These are phyloP conservation scores for Spheniscus humboldti DNA, from an alignment of 2,797 vertebrate species.

Conservation along the genomic window DNA sequence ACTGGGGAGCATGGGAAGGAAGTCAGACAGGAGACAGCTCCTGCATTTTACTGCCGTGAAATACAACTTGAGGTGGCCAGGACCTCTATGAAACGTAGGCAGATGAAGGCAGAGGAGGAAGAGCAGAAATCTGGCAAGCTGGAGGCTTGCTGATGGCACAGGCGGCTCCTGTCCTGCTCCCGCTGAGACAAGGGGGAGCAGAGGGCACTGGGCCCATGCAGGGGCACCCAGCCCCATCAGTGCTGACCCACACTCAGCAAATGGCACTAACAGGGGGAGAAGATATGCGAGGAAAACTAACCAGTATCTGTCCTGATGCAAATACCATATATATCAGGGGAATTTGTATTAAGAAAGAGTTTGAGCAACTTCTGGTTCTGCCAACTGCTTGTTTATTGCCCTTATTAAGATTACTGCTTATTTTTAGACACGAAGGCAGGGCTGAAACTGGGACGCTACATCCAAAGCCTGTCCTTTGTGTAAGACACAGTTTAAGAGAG, in stretches of 20 bases:
- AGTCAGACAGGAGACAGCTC: not conserved
- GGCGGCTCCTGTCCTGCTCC: not conserved
- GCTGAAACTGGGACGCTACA: not conserved
- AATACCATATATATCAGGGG: not conserved
- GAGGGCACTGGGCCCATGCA: not conserved
- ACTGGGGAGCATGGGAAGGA: not conserved
- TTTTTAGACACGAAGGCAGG: constrained; percentile 6
- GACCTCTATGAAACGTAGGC: not conserved
- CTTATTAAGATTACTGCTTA: not conserved
- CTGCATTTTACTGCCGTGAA: not conserved
- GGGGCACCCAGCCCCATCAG: not conserved
- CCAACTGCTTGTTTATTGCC: not conserved
- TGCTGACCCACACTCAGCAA: not conserved
- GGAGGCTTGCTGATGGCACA: not conserved
- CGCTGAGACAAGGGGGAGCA: not conserved
- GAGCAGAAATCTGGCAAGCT: not conserved
- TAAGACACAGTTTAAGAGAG: not conserved
- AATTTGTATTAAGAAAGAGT: not conserved
- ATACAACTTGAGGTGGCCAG: not conserved
- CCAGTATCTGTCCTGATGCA: not conserved
- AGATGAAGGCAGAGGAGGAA: not conserved
- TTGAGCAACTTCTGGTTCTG: not conserved
- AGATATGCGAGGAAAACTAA: not conserved
- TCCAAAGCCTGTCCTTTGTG: not conserved
- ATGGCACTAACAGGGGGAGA: not conserved